Conservation (phyloP, 92 coral and sea anemone species). For the Heteractis magnifica region DNA sequence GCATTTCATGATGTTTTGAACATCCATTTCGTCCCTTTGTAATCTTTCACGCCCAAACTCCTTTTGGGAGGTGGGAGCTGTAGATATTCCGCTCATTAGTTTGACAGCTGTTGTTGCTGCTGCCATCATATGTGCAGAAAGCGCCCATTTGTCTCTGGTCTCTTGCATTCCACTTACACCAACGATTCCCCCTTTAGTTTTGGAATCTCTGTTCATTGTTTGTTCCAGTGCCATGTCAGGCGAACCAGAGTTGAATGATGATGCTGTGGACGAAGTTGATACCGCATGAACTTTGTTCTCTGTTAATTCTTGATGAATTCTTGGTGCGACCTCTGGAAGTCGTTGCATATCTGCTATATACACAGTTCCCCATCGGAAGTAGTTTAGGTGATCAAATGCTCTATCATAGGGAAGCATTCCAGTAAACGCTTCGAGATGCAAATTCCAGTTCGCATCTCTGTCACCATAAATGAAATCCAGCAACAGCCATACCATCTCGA, state of each 20-base stretch:
- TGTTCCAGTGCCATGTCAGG: slow-evolving; percentile 47
- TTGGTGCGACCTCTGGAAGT: slow-evolving; percentile 21
- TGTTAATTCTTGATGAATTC: slow-evolving; percentile 24
- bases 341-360: slow-evolving; percentile 41
- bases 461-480: slow-evolving; percentile 24
- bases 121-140: slow-evolving; percentile 35
- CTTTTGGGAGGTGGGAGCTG: slow-evolving; percentile 13
- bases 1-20: slow-evolving; percentile 28
- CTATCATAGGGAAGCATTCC: slow-evolving; percentile 27
- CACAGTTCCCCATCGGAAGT: slow-evolving; percentile 41
- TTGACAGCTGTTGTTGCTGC: slow-evolving; percentile 24
- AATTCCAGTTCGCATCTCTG: neutral
- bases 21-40: slow-evolving; percentile 34
- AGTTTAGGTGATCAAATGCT: slow-evolving; percentile 28
- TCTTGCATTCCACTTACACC: slow-evolving; percentile 41
- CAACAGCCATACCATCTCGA: slow-evolving; percentile 25
- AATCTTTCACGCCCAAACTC: slow-evolving; percentile 24
- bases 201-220: slow-evolving; percentile 17
- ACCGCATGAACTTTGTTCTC: slow-evolving; percentile 18
- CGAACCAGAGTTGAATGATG: slow-evolving; percentile 22
- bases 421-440: neutral
- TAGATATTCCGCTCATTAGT: slow-evolving; percentile 3
- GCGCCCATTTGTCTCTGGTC: slow-evolving; percentile 22
- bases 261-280: neutral
- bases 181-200: slow-evolving; percentile 38